Evolutionary conservation across 2,888 invertebrate species (phyloP), one percentile per base, ranked within the genome.

Genomic region (Ichneumon xanthorius): DNA sequence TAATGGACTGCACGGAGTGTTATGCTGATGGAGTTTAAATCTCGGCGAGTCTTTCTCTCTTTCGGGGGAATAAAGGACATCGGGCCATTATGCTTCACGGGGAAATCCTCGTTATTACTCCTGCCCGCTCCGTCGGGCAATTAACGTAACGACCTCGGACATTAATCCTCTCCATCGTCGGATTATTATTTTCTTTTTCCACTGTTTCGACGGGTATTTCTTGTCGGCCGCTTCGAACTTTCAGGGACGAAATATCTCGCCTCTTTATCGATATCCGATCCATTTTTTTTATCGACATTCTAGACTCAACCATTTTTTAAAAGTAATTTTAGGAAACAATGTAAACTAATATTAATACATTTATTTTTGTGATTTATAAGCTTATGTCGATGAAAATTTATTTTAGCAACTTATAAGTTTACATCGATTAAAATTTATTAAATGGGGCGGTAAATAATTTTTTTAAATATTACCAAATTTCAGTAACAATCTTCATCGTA

Each of bases 121-220:
- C 30, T 45, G 63, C 53, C 16, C 58, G 19, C 58, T 50, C 50
- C 50, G 70, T 79, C 26, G 68, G 70, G 73, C 40, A 55, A 85
- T 85, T 75, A 81, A 65, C 70, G 40, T 75, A 79, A 85, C 78
- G 78, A 82, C 70, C 81, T 81, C 70, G 78, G 11, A 16, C 77
- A 61, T 73, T 81, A 78, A 78, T 75, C 77, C 73, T 85, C 75
- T 11, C 70, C 70, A 75, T 82, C 78, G 63, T 65, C 73, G 55
- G 78, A 82, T 81, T 73, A 84, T 55, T 22, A 65, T 16, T 14
- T 78, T 11, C 65, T 45, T 78, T 78, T 77, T 68, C 19, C 14
- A 45, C 73, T 19, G 71, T 67, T 76, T 67, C 50, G 16, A 53
- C 65, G 37, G 50, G 5, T 67, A 53, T 55, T 68, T 61, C 58